Evolutionary conservation across 2,113 vertebrate genomes (phyloP).

Genomic region (Sphyrna mokarran): DNA sequence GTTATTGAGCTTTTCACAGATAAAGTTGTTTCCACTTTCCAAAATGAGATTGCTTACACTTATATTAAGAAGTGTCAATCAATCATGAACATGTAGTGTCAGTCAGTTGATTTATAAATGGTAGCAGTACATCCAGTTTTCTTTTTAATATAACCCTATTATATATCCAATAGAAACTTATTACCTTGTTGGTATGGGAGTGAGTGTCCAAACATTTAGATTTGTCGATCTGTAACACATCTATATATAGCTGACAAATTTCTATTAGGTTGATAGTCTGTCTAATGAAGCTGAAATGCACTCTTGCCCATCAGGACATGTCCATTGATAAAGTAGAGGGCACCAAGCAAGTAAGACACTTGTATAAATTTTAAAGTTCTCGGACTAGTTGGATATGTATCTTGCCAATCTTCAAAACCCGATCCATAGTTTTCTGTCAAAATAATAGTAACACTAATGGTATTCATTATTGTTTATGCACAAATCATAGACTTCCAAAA

Average conservation of each 20-base stretch:
- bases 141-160: constrained; percentile 24
- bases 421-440: background rate
- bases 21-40: constrained; percentile 12
- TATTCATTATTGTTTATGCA: too few species aligned
- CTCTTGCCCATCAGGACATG: background rate
- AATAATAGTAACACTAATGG: background rate
- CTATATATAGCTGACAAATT: background rate
- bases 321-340: background rate
- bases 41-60: background rate
- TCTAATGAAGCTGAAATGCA: background rate
- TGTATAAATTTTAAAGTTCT: background rate
- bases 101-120: background rate
- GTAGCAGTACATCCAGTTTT: background rate
- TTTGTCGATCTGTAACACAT: background rate
- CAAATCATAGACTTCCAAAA: too few species aligned
- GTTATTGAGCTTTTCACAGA: background rate
- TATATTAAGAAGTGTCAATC: constrained; percentile 16
- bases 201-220: background rate
- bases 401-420: background rate
- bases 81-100: background rate
- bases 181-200: background rate
- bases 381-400: background rate
- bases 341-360: background rate
- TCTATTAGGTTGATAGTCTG: background rate
- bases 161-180: background rate